Percentiles rank a stretch among this genome's conserved stretches.
Evolutionary conservation across 2,888 invertebrate species (phyloP).

Genomic region (Dryococelus australis): DNA sequence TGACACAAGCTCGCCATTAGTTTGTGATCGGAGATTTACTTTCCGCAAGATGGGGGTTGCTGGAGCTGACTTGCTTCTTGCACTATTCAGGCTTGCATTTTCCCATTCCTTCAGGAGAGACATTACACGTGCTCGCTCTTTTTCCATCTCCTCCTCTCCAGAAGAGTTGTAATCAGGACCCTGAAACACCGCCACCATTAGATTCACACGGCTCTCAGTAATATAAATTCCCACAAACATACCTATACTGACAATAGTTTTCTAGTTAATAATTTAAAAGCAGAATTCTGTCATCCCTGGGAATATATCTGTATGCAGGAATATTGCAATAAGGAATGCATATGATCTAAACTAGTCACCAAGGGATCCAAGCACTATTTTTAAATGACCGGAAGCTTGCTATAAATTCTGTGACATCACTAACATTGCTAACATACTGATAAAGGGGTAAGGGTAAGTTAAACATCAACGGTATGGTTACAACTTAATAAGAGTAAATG

Average conservation of each 20-base stretch:
- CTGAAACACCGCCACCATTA: slow-evolving; percentile 59
- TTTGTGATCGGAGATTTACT: not conserved
- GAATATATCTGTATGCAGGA: no score
- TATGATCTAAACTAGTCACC: not conserved
- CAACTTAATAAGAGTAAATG: no score
- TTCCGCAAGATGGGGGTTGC: slow-evolving; percentile 25
- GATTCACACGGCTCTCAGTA: not conserved
- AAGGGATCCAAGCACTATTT: no score
- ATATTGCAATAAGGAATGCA: no score
- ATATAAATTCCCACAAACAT: no score
- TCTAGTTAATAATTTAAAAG: not conserved
- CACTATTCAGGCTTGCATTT: slow-evolving; percentile 64
- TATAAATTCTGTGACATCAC: no score
- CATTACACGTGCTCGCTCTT: slow-evolving; percentile 72
- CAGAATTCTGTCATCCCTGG: not conserved
- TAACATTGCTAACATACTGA: no score
- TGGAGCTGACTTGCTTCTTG: slow-evolving; percentile 29
- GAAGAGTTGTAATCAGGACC: slow-evolving; percentile 83
- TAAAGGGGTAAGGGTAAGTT: no score
- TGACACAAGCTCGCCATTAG: not conserved
- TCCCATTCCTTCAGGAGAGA: slow-evolving; percentile 79
- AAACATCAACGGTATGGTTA: no score
- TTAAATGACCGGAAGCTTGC: no score
- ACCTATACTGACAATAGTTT: not conserved
- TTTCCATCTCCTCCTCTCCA: slow-evolving; percentile 75